Base-by-base conservation (phyloP, 2,888 invertebrate genomes). In the Metopia argyrocephala region DNA sequence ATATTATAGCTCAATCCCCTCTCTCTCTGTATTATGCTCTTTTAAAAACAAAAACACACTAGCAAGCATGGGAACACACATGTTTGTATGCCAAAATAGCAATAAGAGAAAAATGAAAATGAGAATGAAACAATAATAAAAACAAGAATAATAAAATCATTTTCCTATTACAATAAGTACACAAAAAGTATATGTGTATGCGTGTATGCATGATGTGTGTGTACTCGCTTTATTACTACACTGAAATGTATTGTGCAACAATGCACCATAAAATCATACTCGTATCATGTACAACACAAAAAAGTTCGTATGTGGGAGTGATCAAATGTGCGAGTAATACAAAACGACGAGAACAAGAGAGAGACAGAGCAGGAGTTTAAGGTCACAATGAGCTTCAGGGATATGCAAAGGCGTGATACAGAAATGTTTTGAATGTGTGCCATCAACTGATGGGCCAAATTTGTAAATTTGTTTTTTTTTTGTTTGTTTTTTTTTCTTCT, bases 191-290 rank as follows among this genome's bases (percentile, higher is more conserved):
- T 12, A 3, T 31, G 12, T 9, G 9, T 31, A 31, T 12, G 12
- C 12, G 12, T 5, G 2, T 31, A 31, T 31, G 31, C 9, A 0
- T 38, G 15, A n/a, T 38, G 1, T 12, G 38, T 15, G 31, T 7
- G 12, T 52, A 6, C 12, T 21, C 9, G 21, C 46, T 54, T 66
- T 46, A 52, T 66, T 61, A 59, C 52, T 38, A 31, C 7, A 0
- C 15, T 46, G 46, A 48, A 78, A 12, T 61, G 27, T 78, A 65
- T 78, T 78, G 66, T 78, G 71, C 71, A 71, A 73, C 61, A 61
- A 54, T 78, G 78, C 71, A 68, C 38, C 66, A 73, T 73, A 56
- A 73, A 71, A 73, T 61, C 61, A 54, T 62, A n/a, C n/a, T n/a
- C n/a, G n/a, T n/a, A 31, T 61, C 71, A 59, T 59, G 48, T 52